These are phyloP conservation scores for Biston betularia DNA, from an alignment of 2,888 invertebrate genomes.

Conservation along the genomic window DNA sequence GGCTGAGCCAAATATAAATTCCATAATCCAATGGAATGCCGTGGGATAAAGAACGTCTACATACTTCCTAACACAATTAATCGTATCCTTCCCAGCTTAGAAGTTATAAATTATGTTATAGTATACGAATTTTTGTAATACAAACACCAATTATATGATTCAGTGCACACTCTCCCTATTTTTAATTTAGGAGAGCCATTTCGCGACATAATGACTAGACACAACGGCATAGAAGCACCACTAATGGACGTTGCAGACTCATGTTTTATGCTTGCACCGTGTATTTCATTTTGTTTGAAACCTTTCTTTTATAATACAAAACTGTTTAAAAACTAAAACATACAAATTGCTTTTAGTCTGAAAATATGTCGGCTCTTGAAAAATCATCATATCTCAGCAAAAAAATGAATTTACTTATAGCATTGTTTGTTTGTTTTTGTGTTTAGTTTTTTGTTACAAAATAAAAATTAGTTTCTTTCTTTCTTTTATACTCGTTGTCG, in stretches of 20 bases:
- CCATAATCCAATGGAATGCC: too few relatives aligned
- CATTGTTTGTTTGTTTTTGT: too few relatives aligned
- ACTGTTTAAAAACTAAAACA: background rate
- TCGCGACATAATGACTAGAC: conserved; percentile 25
- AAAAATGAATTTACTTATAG: too few relatives aligned
- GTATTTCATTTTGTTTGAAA: conserved; percentile 14
- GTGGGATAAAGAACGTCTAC: too few relatives aligned
- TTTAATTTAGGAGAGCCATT: conserved; percentile 20
- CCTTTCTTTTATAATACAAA: conserved; percentile 8
- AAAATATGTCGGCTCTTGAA: background rate
- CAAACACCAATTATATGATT: background rate
- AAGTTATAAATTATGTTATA: too few relatives aligned
- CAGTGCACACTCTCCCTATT: conserved; percentile 9
- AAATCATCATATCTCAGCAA: too few relatives aligned
- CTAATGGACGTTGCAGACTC: conserved; percentile 26
- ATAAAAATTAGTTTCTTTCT: too few relatives aligned
- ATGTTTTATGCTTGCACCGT: conserved; percentile 15
- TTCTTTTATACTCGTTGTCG: too few relatives aligned
- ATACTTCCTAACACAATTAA: too few relatives aligned
- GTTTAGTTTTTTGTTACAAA: too few relatives aligned
- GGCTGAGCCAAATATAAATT: too few relatives aligned
- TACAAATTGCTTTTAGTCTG: background rate
- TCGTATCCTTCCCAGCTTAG: too few relatives aligned
- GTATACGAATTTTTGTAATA: background rate
- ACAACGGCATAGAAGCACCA: conserved; percentile 13